Base-by-base conservation (phyloP, 2,797 vertebrate genomes). In the Chelonia mydas region DNA sequence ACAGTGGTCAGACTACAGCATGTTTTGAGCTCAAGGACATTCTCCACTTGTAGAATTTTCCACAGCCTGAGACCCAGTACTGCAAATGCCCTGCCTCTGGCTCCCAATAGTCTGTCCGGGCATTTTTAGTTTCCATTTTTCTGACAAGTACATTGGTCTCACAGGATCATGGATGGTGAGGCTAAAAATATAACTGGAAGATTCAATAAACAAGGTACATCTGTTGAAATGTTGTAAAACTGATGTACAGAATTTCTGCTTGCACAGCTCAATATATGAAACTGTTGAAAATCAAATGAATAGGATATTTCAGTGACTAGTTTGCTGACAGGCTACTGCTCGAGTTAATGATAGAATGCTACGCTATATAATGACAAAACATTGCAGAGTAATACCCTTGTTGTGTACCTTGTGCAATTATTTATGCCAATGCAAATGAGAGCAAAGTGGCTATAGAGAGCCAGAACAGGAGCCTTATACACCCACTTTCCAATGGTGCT, bases 1-100 rank as follows among this genome's bases (percentile, higher is more conserved):
- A 9, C 0, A 0, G 7, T 90, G 54, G 25, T 49, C 84, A 47
- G 5, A 6, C 1, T 7, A 7, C 0, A 1, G 27, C 7, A 7
- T 7, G 16, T 53, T 92, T 55, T 68, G 17, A 19, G 5, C 21
- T 78, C 89, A 84, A 65, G 85, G 7, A 33, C 3, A 6, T 9
- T 5, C 16, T 16, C 28, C 2, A 16, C 86, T 81, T 80, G 9
- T 6, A 83, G 74, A 81, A 2, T 28, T 50, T 47, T 45, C 25
- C 7, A 15, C 50, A 41, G 33, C 7, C 61, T 17, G 33, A n/a
- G 31, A 65, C 16, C 61, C 61, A 65, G 15, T 23, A 1, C 49
- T 78, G 53, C 11, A 37, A 80, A 21, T n/a, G 61, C 15, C 1
- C 33, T 37, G 47, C 0, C 33, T 88, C 81, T 74, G 83, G 16